A percentile compares a stretch with the other conserved stretches of the same genome.
phyloP scores from a whole-genome alignment of 2,113 vertebrate genomes.

The Oceanodroma tethys region DNA sequence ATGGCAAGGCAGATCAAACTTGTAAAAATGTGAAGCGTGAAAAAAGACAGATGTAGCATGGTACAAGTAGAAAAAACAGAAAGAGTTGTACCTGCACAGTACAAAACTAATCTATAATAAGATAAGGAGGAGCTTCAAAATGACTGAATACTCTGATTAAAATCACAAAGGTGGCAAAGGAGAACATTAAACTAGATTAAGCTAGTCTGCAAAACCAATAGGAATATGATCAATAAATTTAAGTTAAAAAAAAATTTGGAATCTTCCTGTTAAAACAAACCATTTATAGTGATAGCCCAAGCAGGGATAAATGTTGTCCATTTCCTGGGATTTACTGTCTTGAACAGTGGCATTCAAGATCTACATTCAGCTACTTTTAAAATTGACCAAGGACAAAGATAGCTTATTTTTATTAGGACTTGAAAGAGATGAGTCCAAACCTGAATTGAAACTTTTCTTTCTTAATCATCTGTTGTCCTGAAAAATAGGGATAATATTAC shows the following conservation, averaged over 20 bases:
- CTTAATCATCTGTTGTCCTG: neutral
- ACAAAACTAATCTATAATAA: neutral
- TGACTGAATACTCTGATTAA: neutral
- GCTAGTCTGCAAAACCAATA: neutral
- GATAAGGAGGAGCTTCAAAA: neutral
- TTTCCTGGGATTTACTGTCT: neutral
- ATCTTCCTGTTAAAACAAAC: neutral
- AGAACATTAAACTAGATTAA: neutral
- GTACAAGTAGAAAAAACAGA: neutral
- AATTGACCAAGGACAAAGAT: rapidly evolving
- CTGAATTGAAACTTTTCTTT: neutral
- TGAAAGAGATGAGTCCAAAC: neutral
- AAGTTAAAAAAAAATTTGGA: neutral
- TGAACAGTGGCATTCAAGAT: neutral
- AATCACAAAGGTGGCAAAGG: neutral
- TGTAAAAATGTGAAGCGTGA: neutral
- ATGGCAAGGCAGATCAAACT: neutral
- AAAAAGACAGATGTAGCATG: neutral
- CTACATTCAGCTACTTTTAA: neutral
- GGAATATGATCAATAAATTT: neutral
- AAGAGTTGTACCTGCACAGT: neutral
- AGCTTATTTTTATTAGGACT: neutral
- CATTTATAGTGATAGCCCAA: neutral
- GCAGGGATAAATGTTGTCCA: neutral
- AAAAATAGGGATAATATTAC: neutral